Percentiles rank a stretch among this genome's conserved stretches.
These are phyloP conservation scores for Hypsibius dujardini DNA, from an alignment of 1,140 invertebrate genomes.

Conservation along the genomic window DNA sequence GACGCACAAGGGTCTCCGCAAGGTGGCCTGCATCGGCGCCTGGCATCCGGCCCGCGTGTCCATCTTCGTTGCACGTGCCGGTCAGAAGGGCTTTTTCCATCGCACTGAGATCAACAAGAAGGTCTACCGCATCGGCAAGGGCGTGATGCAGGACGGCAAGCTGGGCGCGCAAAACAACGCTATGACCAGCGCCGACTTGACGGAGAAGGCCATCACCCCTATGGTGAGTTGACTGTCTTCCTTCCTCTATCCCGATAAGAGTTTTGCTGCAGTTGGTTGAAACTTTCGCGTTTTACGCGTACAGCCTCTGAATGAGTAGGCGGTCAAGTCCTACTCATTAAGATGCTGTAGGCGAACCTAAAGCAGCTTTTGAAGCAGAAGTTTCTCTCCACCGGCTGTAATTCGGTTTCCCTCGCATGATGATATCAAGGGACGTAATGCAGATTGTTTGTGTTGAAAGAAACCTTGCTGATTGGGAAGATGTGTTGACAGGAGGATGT, in stretches of 20 bases:
- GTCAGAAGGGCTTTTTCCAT: conserved; percentile 99
- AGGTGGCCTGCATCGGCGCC: conserved; percentile 99
- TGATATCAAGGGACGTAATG: conserved; percentile 15
- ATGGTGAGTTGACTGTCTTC: conserved; percentile 45
- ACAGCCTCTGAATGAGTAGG: background rate
- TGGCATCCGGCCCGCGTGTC: conserved; percentile 99
- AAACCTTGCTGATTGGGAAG: conserved; percentile 14
- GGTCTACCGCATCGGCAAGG: conserved; percentile 90
- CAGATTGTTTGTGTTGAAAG: background rate
- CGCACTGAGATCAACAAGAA: conserved; percentile 99
- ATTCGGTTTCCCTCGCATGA: background rate
- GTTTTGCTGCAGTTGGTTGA: conserved; percentile 31
- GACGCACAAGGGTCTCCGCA: conserved; percentile 98
- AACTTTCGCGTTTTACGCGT: background rate
- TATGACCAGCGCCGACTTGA: conserved; percentile 91
- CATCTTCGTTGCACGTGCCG: conserved; percentile 94
- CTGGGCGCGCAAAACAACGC: conserved; percentile 85
- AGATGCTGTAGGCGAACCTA: too few species aligned
- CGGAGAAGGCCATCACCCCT: conserved; percentile 94
- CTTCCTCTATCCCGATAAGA: too few species aligned
- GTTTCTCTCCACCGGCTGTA: too few species aligned
- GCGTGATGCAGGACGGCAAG: conserved; percentile 85
- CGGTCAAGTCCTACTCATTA: too few species aligned
- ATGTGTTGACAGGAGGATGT: background rate
- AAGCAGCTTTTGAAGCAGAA: too few species aligned